Evolutionary conservation across 2,797 vertebrate species (phyloP), one percentile per base, ranked within the genome.

Genomic region (Phalanger gymnotis): DNA sequence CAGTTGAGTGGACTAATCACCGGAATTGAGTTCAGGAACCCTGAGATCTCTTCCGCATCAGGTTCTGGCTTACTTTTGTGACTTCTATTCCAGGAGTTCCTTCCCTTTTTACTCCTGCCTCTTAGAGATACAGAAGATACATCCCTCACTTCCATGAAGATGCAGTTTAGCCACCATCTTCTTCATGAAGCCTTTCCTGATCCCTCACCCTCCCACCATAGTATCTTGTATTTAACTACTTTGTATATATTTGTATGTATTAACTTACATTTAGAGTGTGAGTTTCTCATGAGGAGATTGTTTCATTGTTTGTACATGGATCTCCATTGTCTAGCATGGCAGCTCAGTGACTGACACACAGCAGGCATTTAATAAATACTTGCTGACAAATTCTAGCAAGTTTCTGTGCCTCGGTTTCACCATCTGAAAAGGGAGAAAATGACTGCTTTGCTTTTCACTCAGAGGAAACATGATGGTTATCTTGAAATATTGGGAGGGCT

Each of bases 1-100:
- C 30, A n/a, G 22, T 47, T n/a, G 40, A 93, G 52, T 28, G 28
- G 51, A 31, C 14, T 0, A n/a, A 91, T 11, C 57, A 92, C 92
- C 57, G 53, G 40, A 90, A 90, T 93, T 91, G 66, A 7, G 53
- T 53, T 57, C 6, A 10, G 5, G 55, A 90, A 14, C 91, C 55
- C 34, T 92, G 55, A 47, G 53, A 91, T 93, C 47, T 96, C 66
- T 87, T 93, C 16, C 54, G 53, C 92, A 91, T 58, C 6, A 81
- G n/a, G 25, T 9, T 81, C 66, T 81, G 66, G 9, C 66, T 81
- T 81, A 81, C 66, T 81, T 73, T 40, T 47, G 22, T 47, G 22
- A 25, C 9, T 40, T 81, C 66, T 81, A 10, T 47, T 47, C 6
- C 7, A 25, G n/a, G 22, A 81, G 40, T 25, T 81, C n/a, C 57